phyloP scores from a whole-genome alignment of 2,888 invertebrate species.

The Athalia rosae region DNA sequence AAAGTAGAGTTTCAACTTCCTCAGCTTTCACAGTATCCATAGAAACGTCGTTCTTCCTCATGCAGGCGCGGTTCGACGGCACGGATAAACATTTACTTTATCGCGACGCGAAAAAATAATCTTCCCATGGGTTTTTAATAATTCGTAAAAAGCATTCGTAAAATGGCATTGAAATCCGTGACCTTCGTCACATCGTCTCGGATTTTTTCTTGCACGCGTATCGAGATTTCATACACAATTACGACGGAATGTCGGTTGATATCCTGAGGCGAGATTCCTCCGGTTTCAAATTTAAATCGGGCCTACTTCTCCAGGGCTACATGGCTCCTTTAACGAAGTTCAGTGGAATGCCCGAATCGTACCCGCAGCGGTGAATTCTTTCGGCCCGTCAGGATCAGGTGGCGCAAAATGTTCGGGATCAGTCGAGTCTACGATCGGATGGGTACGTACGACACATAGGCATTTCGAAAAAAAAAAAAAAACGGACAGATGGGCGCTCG shows the following conservation, averaged over 20 bases:
- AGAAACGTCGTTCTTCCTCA: too few species aligned
- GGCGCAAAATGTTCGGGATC: neutral
- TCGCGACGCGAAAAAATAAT: too few species aligned
- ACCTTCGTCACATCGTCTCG: too few species aligned
- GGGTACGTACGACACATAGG: neutral
- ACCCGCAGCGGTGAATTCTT: neutral
- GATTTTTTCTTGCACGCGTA: too few species aligned
- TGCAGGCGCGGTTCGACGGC: neutral
- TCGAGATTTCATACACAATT: too few species aligned
- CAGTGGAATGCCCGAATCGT: neutral
- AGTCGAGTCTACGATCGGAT: neutral
- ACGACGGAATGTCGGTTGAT: too few species aligned
- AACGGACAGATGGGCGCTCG: conserved; percentile 36
- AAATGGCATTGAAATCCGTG: too few species aligned
- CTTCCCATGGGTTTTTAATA: too few species aligned
- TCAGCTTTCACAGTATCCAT: neutral
- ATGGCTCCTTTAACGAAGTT: neutral
- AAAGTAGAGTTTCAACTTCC: too few species aligned
- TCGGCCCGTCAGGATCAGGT: neutral
- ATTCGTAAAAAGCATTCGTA: too few species aligned
- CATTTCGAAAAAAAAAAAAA: conserved; percentile 16
- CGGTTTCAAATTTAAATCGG: conserved; percentile 2
- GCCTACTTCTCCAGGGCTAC: neutral
- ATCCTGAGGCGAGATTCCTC: neutral
- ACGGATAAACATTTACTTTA: too few species aligned